These are phyloP conservation scores for Podabrus alpinus DNA, from an alignment of 2,888 invertebrate genomes.

Conservation along the genomic window DNA sequence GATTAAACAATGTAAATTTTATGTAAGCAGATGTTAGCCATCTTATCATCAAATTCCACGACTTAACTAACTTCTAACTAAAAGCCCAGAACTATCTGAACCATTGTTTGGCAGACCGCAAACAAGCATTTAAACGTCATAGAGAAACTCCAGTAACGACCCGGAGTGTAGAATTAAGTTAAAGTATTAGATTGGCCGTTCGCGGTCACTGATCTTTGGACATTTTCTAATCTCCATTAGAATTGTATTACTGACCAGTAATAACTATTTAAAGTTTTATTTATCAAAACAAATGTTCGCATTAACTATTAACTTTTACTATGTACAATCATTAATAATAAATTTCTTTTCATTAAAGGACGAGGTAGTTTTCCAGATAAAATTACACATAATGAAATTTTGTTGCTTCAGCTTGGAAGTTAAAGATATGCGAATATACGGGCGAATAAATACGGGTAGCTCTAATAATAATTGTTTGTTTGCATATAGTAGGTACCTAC, in stretches of 20 bases:
- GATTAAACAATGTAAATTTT: slow-evolving; percentile 14
- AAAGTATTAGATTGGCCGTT: slow-evolving; percentile 44
- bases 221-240: slow-evolving; percentile 36
- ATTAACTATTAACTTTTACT: not conserved
- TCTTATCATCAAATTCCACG: slow-evolving; percentile 30
- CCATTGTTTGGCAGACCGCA: slow-evolving; percentile 36
- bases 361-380: not conserved
- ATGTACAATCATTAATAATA: not conserved
- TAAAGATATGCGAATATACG: slow-evolving; percentile 5
- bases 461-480: slow-evolving; percentile 22
- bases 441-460: slow-evolving; percentile 27
- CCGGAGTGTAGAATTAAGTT: slow-evolving; percentile 40
- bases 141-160: slow-evolving; percentile 36
- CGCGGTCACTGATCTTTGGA: slow-evolving; percentile 44
- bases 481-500: not conserved
- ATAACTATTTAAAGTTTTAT: not conserved
- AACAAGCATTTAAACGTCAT: slow-evolving; percentile 43
- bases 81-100: slow-evolving; percentile 27
- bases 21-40: slow-evolving; percentile 26
- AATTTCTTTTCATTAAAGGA: not conserved
- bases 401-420: not conserved
- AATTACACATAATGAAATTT: not conserved
- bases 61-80: slow-evolving; percentile 29
- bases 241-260: not conserved
- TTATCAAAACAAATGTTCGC: not conserved